These are phyloP conservation scores for Gonioctena quinquepunctata DNA, from an alignment of 1,140 invertebrate species.

Conservation along the genomic window DNA sequence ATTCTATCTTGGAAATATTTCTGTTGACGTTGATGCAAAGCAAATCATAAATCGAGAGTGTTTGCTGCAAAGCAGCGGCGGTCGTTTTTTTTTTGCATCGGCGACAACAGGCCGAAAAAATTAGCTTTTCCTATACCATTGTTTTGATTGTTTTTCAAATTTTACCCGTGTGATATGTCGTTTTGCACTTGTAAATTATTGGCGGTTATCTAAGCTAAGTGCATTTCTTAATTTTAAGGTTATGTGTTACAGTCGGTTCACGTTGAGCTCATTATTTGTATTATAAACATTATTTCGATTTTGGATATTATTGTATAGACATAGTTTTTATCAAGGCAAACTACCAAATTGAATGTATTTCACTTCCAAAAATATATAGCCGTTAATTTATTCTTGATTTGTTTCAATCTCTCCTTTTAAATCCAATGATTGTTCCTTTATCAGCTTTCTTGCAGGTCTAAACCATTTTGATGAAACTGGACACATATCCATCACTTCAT, in stretches of 20 bases:
- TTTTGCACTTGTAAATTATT: slow-evolving; percentile 7
- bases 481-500: too few relatives aligned
- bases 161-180: slow-evolving; percentile 8
- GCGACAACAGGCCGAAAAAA: background rate
- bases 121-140: background rate
- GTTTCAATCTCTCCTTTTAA: too few relatives aligned
- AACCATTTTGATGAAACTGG: too few relatives aligned
- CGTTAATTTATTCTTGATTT: slow-evolving; percentile 34
- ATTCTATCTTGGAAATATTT: background rate
- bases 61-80: background rate
- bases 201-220: background rate
- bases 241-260: slow-evolving; percentile 18
- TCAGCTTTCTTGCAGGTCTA: too few relatives aligned
- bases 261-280: slow-evolving; percentile 31
- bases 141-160: background rate
- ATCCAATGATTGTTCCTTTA: too few relatives aligned
- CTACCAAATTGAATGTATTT: slow-evolving; percentile 44
- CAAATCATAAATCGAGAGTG: background rate
- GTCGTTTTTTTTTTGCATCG: too few relatives aligned
- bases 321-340: slow-evolving; percentile 39
- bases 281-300: slow-evolving; percentile 33
- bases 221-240: slow-evolving; percentile 21
- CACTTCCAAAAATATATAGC: slow-evolving; percentile 41
- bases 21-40: background rate
- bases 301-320: slow-evolving; percentile 38